These are phyloP conservation scores for Nyctalus aviator DNA, from an alignment of 2,797 vertebrate genomes.

Conservation along the genomic window DNA sequence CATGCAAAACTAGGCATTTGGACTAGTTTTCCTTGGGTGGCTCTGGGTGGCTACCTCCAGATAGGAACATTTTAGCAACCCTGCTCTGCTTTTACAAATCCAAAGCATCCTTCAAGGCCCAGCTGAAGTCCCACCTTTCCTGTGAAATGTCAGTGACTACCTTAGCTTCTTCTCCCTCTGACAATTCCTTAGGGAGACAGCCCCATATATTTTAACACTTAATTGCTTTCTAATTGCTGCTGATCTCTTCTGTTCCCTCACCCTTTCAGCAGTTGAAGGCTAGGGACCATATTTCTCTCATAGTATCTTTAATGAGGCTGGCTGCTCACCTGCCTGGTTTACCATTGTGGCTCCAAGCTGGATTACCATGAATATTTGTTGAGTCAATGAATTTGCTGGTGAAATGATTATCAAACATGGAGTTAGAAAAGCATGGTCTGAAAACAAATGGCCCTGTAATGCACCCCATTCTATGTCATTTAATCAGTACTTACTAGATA, in stretches of 20 bases:
- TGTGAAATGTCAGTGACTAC: neutral
- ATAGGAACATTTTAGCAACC: neutral
- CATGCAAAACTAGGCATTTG: neutral
- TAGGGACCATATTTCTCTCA: neutral
- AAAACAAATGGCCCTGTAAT: neutral
- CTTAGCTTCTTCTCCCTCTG: conserved; percentile 17
- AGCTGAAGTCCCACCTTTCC: neutral
- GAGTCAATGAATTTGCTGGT: conserved; percentile 66
- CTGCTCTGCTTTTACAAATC: neutral
- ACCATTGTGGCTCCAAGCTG: neutral
- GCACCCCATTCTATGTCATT: neutral
- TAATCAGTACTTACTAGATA: neutral
- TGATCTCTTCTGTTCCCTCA: conserved; percentile 65
- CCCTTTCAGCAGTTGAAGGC: conserved; percentile 65
- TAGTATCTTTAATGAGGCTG: conserved; percentile 15
- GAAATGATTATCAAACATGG: neutral
- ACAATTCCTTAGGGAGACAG: conserved; percentile 36
- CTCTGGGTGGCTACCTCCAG: neutral
- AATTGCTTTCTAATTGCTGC: conserved; percentile 79
- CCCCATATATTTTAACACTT: conserved; percentile 65
- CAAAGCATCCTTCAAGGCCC: neutral
- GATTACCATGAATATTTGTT: conserved; percentile 46
- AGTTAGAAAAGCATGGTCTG: conserved; percentile 13
- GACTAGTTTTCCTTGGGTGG: neutral
- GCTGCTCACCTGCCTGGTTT: conserved; percentile 1